These are phyloP conservation scores for Xiphophorus couchianus DNA, from an alignment of 2,113 vertebrate genomes.

Conservation along the genomic window DNA sequence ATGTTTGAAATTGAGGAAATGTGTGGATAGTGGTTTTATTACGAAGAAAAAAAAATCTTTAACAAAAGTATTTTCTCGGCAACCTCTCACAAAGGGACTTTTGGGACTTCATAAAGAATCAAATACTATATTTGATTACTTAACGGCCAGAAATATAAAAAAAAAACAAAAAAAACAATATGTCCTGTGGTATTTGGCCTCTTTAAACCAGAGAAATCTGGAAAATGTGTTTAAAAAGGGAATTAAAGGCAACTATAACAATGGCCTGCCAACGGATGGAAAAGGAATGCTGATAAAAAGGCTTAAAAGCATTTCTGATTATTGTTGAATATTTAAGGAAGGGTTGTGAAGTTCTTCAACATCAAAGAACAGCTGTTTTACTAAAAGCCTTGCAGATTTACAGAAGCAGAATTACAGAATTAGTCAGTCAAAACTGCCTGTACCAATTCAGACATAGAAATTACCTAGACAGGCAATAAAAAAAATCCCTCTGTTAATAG, in stretches of 20 bases:
- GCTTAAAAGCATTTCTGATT: not conserved
- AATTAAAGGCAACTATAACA: not conserved
- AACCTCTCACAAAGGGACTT: not conserved
- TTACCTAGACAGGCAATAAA: slow-evolving; percentile 36
- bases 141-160: not conserved
- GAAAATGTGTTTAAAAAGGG: not conserved
- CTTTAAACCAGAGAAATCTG: not conserved
- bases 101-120: not conserved
- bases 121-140: not conserved
- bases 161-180: not conserved
- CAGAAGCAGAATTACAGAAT: not conserved
- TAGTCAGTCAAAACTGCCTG: slow-evolving; percentile 21
- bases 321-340: slow-evolving; percentile 4
- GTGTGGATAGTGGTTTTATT: not conserved
- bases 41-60: not conserved
- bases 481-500: slow-evolving; percentile 31
- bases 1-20: too few species aligned
- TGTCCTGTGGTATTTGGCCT: not conserved
- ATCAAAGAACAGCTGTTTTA: slow-evolving; percentile 18
- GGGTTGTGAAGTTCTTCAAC: not conserved
- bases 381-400: not conserved
- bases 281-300: not conserved
- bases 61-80: not conserved
- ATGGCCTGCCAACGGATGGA: not conserved
- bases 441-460: slow-evolving; percentile 22